Percentiles rank a stretch among this genome's conserved stretches.
These are phyloP conservation scores for Sciaenops ocellatus DNA, from an alignment of 2,797 vertebrate genomes.

Conservation along the genomic window DNA sequence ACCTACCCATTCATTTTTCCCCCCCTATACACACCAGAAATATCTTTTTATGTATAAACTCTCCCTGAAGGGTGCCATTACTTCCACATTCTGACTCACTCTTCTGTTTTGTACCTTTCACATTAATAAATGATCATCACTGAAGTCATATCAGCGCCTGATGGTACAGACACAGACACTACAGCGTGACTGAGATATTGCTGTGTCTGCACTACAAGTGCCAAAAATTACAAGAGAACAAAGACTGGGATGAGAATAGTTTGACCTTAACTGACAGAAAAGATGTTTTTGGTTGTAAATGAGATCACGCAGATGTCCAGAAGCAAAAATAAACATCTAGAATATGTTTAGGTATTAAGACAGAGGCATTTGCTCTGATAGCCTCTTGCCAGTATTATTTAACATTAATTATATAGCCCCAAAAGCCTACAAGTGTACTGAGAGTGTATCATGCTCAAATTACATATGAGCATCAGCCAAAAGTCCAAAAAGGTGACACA, in stretches of 20 bases:
- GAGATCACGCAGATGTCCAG: background rate
- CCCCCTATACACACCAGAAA: background rate
- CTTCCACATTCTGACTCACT: constrained; percentile 8
- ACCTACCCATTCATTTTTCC: background rate
- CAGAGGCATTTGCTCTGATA: background rate
- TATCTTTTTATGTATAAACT: background rate
- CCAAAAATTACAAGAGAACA: background rate
- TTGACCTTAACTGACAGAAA: constrained; percentile 13
- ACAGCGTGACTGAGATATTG: background rate
- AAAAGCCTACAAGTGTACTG: background rate
- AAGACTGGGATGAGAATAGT: background rate
- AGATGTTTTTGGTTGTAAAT: constrained; percentile 8
- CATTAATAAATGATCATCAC: constrained; percentile 28
- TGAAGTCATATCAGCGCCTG: constrained; percentile 6
- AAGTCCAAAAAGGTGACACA: background rate
- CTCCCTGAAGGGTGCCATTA: background rate
- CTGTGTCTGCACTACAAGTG: background rate
- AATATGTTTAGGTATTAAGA: background rate
- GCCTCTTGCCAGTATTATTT: background rate
- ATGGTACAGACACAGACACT: background rate
- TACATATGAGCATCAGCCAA: background rate
- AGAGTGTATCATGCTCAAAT: background rate
- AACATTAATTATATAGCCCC: constrained; percentile 1
- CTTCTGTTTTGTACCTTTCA: background rate
- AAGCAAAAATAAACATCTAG: background rate